phyloP scores from a whole-genome alignment of 2,797 vertebrate genomes.

The Jordanella pulchra region DNA sequence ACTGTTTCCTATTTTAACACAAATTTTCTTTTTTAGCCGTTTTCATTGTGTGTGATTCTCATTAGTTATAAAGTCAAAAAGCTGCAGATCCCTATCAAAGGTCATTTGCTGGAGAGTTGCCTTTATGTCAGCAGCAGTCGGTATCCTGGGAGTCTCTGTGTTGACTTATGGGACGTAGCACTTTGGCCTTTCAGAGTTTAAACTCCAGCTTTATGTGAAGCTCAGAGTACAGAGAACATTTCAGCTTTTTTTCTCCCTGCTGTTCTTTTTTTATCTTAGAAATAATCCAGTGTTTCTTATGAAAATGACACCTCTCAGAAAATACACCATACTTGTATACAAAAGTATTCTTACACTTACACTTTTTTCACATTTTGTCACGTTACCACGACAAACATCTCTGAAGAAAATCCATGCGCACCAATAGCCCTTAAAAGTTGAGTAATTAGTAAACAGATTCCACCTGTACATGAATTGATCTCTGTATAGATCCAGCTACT shows the following conservation, averaged over 20 bases:
- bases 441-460: no score
- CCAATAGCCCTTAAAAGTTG: neutral
- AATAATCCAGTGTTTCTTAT: conserved; percentile 24
- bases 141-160: conserved; percentile 55
- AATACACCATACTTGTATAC: neutral
- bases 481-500: no score
- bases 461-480: no score
- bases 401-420: no score
- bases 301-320: conserved; percentile 13
- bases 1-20: conserved; percentile 61
- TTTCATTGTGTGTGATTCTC: conserved; percentile 40
- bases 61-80: conserved; percentile 61
- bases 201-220: conserved; percentile 33
- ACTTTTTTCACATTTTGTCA: neutral
- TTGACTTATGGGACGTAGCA: conserved; percentile 58
- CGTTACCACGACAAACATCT: neutral
- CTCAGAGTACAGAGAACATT: conserved; percentile 26
- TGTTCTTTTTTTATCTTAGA: conserved; percentile 28
- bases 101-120: conserved; percentile 59
- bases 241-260: conserved; percentile 26
- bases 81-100: conserved; percentile 72
- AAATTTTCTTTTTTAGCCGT: conserved; percentile 49
- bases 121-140: conserved; percentile 56
- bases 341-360: neutral
- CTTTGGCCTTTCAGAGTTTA: conserved; percentile 60